Percentiles rank a stretch among this genome's conserved stretches.
Evolutionary conservation across 2,797 vertebrate genomes (phyloP).

Genomic region (Synaphobranchus kaupii): DNA sequence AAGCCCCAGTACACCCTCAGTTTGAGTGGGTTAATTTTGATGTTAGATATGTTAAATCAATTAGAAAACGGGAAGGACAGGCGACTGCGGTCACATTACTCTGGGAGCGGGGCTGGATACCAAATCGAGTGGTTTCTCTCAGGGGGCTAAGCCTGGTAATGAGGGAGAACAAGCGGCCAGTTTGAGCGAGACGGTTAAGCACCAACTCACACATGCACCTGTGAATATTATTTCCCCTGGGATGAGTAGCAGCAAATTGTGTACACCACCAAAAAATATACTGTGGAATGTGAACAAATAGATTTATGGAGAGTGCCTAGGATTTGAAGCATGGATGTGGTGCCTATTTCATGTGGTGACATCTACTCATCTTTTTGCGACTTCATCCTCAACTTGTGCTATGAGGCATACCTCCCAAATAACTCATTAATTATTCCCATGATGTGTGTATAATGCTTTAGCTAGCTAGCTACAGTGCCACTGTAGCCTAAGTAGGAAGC

Average conservation of each 20-base stretch:
- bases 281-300: background rate
- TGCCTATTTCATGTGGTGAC: background rate
- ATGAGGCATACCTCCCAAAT: background rate
- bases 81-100: background rate
- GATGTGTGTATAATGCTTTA: background rate
- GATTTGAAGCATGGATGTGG: background rate
- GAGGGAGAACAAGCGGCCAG: background rate
- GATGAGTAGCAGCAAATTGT: background rate
- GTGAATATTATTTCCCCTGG: constrained; percentile 4
- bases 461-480: background rate
- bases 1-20: background rate
- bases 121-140: background rate
- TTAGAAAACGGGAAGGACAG: constrained; percentile 43
- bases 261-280: background rate
- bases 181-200: background rate
- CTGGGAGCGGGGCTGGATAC: background rate
- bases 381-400: background rate
- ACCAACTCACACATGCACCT: background rate
- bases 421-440: background rate
- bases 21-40: background rate
- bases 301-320: background rate
- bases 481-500: background rate
- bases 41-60: constrained; percentile 58
- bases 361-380: background rate
- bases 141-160: background rate